Percentiles rank a stretch among this genome's conserved stretches.
These are phyloP conservation scores for Hecatera dysodea DNA, from an alignment of 2,888 invertebrate species.

Conservation along the genomic window DNA sequence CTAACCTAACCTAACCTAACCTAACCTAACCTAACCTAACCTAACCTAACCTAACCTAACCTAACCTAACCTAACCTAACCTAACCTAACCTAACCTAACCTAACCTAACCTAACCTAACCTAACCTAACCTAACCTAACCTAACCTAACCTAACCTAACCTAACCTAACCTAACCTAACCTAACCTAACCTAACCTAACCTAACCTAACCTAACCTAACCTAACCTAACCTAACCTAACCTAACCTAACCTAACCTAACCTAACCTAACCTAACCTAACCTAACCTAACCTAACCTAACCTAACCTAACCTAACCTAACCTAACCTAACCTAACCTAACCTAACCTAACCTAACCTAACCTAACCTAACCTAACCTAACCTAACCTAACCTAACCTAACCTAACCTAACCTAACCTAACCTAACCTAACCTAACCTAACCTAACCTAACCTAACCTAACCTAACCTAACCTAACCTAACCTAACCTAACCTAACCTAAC, in stretches of 20 bases:
- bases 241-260: slow-evolving; percentile 3
- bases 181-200: slow-evolving; percentile 3
- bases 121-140: slow-evolving; percentile 3
- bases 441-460: slow-evolving; percentile 3
- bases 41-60: slow-evolving; percentile 3
- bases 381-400: slow-evolving; percentile 3
- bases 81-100: slow-evolving; percentile 3
- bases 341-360: slow-evolving; percentile 3
- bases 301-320: slow-evolving; percentile 3
- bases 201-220: slow-evolving; percentile 3
- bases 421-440: slow-evolving; percentile 3
- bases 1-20: slow-evolving; percentile 3
- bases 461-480: slow-evolving; percentile 3
- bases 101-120: slow-evolving; percentile 3
- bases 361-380: slow-evolving; percentile 3
- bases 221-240: slow-evolving; percentile 3
- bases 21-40: slow-evolving; percentile 3
- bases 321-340: slow-evolving; percentile 3
- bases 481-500: slow-evolving; percentile 3
- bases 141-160: slow-evolving; percentile 3
- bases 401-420: slow-evolving; percentile 3
- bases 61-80: slow-evolving; percentile 3
- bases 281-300: slow-evolving; percentile 3
- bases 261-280: slow-evolving; percentile 3
- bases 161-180: slow-evolving; percentile 3